These are phyloP conservation scores for Epiblema foenella DNA, from an alignment of 2,888 invertebrate species.

Conservation along the genomic window DNA sequence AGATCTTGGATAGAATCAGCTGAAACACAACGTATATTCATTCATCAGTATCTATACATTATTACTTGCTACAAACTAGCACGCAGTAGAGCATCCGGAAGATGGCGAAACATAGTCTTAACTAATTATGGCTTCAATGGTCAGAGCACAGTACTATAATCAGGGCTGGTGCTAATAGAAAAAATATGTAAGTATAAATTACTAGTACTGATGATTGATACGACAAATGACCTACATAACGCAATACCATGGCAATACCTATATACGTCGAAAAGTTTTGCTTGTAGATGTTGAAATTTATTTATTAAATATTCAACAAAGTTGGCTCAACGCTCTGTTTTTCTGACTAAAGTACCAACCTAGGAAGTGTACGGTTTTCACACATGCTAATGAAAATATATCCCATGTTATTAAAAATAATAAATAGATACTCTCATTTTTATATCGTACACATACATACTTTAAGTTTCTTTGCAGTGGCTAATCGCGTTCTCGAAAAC, in stretches of 20 bases:
- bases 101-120: neutral
- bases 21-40: neutral
- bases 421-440: too few species aligned
- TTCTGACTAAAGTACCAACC: too few species aligned
- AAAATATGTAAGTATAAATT: neutral
- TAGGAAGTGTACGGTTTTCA: too few species aligned
- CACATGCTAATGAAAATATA: too few species aligned
- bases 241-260: too few species aligned
- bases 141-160: neutral
- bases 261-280: slow-evolving; percentile 7
- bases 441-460: too few species aligned
- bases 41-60: neutral
- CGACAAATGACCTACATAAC: neutral
- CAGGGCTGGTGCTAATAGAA: neutral
- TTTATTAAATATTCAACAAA: neutral
- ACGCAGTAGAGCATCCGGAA: neutral
- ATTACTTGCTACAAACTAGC: neutral
- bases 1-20: neutral
- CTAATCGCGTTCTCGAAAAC: too few species aligned
- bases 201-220: neutral
- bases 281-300: too few species aligned
- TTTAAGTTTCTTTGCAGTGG: too few species aligned
- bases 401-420: neutral
- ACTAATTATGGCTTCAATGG: neutral
- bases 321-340: neutral